These are phyloP conservation scores for Opisthocomus hoazin DNA, from an alignment of 2,113 vertebrate species.

Conservation along the genomic window DNA sequence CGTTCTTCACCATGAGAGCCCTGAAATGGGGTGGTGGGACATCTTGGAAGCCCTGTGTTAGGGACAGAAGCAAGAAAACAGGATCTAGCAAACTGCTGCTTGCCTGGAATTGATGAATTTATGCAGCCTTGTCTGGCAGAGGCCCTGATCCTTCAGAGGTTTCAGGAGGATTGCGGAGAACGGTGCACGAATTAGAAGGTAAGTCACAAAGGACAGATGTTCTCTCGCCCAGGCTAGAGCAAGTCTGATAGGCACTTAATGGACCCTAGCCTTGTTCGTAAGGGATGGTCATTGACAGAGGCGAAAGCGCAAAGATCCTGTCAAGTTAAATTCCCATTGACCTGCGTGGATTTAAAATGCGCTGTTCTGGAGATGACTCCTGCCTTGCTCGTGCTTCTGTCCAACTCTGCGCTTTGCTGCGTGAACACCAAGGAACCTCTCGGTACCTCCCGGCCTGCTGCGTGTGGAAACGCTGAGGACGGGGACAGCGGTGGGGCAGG, in stretches of 20 bases:
- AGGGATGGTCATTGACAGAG: not conserved
- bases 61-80: fast-evolving
- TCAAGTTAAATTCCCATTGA: not conserved
- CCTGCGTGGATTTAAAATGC: not conserved
- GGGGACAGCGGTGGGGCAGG: not conserved
- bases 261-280: not conserved
- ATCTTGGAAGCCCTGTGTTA: not conserved
- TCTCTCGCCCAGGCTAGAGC: not conserved
- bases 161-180: not conserved
- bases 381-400: not conserved
- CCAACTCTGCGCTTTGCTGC: not conserved
- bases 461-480: not conserved
- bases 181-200: not conserved
- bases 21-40: not conserved
- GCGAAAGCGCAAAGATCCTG: not conserved
- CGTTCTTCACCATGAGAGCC: not conserved
- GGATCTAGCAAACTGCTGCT: not conserved
- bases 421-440: not conserved
- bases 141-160: not conserved
- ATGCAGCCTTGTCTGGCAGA: not conserved
- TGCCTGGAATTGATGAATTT: not conserved
- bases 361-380: not conserved
- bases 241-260: not conserved
- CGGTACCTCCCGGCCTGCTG: fast-evolving
- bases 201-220: not conserved